These are phyloP conservation scores for Smutsia temminckii DNA, from an alignment of 2,797 vertebrate genomes.

Conservation along the genomic window DNA sequence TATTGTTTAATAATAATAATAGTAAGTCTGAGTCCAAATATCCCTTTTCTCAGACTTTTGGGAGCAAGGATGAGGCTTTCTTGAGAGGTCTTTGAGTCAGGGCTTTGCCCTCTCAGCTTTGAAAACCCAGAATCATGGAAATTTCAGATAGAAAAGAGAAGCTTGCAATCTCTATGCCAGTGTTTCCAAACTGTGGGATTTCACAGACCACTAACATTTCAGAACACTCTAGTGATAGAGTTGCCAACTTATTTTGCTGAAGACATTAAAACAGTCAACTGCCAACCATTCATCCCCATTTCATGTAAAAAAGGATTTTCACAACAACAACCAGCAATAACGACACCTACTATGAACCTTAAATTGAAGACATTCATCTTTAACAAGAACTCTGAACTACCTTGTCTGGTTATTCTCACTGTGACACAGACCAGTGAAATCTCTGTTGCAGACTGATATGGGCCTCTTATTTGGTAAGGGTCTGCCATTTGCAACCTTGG, in stretches of 20 bases:
- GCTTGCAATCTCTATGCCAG: background rate
- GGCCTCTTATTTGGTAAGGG: background rate
- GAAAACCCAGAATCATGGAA: slow-evolving; percentile 3
- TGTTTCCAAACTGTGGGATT: slow-evolving; percentile 32
- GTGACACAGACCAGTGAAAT: background rate
- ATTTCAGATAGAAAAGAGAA: slow-evolving; percentile 35
- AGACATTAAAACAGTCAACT: background rate
- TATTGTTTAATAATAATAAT: background rate
- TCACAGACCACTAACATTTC: slow-evolving; percentile 18
- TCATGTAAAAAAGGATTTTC: slow-evolving; percentile 48
- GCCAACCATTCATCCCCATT: background rate
- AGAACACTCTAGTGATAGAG: background rate
- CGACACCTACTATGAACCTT: background rate
- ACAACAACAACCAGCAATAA: background rate
- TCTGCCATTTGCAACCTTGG: background rate
- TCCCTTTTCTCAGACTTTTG: background rate
- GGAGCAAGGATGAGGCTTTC: background rate
- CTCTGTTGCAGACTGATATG: background rate
- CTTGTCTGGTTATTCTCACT: background rate
- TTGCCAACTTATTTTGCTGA: slow-evolving; percentile 47
- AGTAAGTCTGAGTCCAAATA: background rate
- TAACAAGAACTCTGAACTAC: background rate
- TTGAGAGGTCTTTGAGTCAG: background rate
- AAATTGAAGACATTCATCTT: background rate
- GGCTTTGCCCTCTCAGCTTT: background rate